These are phyloP conservation scores for Phataginus tetradactyla DNA, from an alignment of 2,797 vertebrate genomes.

Conservation along the genomic window DNA sequence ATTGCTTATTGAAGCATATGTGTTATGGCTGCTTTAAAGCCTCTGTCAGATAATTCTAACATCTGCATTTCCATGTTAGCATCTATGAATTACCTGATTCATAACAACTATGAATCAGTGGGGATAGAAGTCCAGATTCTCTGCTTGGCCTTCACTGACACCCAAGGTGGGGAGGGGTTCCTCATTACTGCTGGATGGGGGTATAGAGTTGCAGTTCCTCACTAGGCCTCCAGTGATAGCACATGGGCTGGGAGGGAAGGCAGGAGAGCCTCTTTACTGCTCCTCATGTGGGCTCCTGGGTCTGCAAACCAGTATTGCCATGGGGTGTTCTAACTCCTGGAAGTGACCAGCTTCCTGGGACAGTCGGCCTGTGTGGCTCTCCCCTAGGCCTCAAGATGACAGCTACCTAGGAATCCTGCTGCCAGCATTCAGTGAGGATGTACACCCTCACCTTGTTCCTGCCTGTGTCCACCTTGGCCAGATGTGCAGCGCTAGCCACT, in stretches of 20 bases:
- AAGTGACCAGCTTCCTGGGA: not conserved
- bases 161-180: not conserved
- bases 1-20: not conserved
- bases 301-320: not conserved
- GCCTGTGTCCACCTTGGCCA: rapidly evolving
- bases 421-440: not conserved
- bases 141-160: not conserved
- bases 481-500: not conserved
- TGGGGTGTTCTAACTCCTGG: not conserved
- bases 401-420: not conserved
- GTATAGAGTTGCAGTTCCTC: not conserved
- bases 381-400: too few species aligned
- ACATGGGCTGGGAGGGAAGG: too few species aligned
- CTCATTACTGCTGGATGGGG: not conserved
- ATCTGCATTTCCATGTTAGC: not conserved
- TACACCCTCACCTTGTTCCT: not conserved
- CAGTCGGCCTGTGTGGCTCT: not conserved
- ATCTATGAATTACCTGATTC: not conserved
- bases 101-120: too few species aligned
- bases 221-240: not conserved
- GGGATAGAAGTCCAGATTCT: not conserved
- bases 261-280: not conserved
- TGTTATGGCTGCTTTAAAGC: not conserved
- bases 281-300: not conserved
- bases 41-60: not conserved